phyloP scores from a whole-genome alignment of 2,797 vertebrate genomes.

The Dicrostonyx torquatus region DNA sequence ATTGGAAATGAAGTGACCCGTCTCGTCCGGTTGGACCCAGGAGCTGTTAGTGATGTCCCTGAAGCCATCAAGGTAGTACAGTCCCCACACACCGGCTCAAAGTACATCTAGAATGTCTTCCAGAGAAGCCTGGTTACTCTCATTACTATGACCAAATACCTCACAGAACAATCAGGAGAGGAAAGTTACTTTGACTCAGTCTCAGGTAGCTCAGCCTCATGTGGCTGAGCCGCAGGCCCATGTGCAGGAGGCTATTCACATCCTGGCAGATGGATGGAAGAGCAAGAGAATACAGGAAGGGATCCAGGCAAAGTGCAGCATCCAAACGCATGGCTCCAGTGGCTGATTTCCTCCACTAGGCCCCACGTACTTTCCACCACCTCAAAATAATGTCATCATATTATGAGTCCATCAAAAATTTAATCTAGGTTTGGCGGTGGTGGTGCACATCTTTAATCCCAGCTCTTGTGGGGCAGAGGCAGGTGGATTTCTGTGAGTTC shows the following conservation, averaged over 20 bases:
- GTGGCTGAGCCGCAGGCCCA: neutral
- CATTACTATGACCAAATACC: neutral
- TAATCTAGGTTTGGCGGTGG: neutral
- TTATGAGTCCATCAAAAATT: neutral
- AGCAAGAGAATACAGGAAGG: neutral
- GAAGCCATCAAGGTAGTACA: conserved; percentile 96
- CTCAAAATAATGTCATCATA: neutral
- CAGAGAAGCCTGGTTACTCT: neutral
- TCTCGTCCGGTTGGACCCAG: conserved; percentile 95
- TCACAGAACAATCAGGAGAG: neutral
- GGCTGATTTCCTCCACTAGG: neutral
- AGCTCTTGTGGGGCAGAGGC: neutral
- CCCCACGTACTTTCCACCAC: neutral
- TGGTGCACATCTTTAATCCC: neutral
- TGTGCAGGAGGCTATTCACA: neutral
- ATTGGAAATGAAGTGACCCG: conserved; percentile 97
- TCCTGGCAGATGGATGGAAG: neutral
- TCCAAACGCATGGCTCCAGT: neutral
- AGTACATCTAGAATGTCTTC: neutral
- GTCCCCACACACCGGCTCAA: neutral
- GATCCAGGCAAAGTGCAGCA: neutral
- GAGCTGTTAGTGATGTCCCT: conserved; percentile 95
- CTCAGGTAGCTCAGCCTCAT: neutral
- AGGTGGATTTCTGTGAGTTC: neutral
- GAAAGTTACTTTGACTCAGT: neutral